phyloP scores from a whole-genome alignment of 1,140 invertebrate genomes.

The Pogonognathellus flavescens region DNA sequence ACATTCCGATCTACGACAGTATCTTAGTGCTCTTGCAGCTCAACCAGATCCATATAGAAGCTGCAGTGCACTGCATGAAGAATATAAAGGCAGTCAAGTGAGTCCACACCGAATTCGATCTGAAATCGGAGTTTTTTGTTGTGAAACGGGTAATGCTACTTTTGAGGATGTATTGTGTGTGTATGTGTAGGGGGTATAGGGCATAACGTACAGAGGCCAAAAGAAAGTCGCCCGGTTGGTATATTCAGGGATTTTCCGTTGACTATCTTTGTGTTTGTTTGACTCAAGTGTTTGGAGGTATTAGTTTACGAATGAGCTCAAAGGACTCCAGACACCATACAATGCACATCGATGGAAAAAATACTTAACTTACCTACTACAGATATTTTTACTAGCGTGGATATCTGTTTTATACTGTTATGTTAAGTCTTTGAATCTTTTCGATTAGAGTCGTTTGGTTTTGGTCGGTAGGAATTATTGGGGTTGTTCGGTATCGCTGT shows the following conservation, averaged over 20 bases:
- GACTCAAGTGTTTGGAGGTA: neutral
- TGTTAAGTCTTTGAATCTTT: neutral
- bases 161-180: conserved; percentile 14
- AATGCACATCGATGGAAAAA: neutral
- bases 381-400: neutral
- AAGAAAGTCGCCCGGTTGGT: neutral
- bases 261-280: neutral
- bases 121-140: conserved; percentile 27
- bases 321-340: neutral
- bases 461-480: neutral
- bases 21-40: no score
- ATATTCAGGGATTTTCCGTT: neutral
- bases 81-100: neutral
- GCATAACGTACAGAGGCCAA: neutral
- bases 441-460: conserved; percentile 2
- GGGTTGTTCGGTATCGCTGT: neutral
- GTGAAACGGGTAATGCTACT: neutral
- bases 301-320: no score
- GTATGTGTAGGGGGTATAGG: no score
- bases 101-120: conserved; percentile 19
- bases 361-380: neutral
- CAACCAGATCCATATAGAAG: no score
- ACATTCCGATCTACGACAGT: no score
- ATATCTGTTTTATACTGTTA: neutral
- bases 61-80: no score